A percentile compares a stretch with the other conserved stretches of the same genome.
These are phyloP conservation scores for Lasioglossum baleicum DNA, from an alignment of 1,140 invertebrate species.

Conservation along the genomic window DNA sequence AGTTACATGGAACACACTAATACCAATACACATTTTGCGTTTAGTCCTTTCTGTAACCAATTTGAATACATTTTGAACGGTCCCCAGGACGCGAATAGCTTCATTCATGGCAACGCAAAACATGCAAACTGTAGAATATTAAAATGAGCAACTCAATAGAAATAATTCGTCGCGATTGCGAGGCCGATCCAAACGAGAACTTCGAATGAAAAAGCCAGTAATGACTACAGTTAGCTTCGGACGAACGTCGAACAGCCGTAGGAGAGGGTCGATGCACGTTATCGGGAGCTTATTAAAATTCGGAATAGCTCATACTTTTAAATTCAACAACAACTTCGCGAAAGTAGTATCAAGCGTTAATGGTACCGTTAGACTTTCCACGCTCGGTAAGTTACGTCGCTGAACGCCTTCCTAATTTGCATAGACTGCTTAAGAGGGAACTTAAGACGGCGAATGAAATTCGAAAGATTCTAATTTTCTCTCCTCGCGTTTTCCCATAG, in stretches of 20 bases:
- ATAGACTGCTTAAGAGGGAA: not conserved
- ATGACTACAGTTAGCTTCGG: not conserved
- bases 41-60: too few species aligned
- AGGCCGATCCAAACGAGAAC: not conserved
- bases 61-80: too few species aligned
- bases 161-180: not conserved
- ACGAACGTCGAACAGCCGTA: not conserved
- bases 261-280: not conserved
- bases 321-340: not conserved
- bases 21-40: too few species aligned
- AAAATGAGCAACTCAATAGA: too few species aligned
- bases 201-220: not conserved
- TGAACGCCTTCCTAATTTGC: not conserved
- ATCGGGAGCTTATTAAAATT: conserved; percentile 10
- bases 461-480: not conserved
- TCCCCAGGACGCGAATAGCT: too few species aligned
- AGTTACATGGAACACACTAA: too few species aligned
- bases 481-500: not conserved
- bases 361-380: not conserved
- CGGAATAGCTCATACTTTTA: conserved; percentile 4
- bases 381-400: not conserved
- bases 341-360: not conserved
- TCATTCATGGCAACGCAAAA: too few species aligned
- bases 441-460: not conserved
- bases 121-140: too few species aligned